phyloP scores from a whole-genome alignment of 2,888 invertebrate species.

The Nomada goodeniana region DNA sequence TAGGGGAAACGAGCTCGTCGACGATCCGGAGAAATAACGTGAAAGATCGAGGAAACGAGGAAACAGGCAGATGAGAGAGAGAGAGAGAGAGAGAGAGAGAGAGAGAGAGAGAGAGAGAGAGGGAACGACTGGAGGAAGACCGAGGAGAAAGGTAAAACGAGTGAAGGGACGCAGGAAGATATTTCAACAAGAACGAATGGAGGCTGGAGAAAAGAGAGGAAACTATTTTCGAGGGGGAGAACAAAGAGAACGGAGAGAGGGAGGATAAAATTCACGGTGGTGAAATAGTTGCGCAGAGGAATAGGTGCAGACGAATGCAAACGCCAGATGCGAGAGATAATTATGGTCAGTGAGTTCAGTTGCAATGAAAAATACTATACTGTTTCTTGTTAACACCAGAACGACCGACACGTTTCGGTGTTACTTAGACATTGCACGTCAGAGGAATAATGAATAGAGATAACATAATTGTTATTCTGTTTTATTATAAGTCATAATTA shows the following conservation, averaged over 20 bases:
- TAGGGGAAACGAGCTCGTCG: conserved; percentile 31
- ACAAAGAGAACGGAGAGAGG: not conserved
- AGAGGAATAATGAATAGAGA: no score
- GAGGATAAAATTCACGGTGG: not conserved
- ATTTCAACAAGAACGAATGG: not conserved
- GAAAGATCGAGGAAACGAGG: conserved; percentile 4
- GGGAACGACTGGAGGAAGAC: not conserved
- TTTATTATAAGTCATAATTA: no score
- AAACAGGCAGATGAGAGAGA: conserved; percentile 14
- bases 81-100: no score
- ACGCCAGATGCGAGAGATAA: not conserved
- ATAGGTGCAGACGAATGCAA: not conserved
- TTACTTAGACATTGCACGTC: no score
- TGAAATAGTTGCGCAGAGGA: conserved; percentile 7
- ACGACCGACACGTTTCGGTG: no score
- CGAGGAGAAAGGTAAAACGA: not conserved
- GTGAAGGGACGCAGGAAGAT: not conserved
- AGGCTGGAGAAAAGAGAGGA: not conserved
- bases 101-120: no score
- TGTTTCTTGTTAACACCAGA: no score
- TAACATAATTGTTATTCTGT: no score
- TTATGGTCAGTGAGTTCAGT: conserved; percentile 20
- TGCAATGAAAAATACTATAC: no score
- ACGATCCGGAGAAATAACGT: conserved; percentile 10
- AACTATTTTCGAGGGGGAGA: not conserved